These are phyloP conservation scores for Poecile montanus DNA, from an alignment of 2,797 vertebrate genomes.

Conservation along the genomic window DNA sequence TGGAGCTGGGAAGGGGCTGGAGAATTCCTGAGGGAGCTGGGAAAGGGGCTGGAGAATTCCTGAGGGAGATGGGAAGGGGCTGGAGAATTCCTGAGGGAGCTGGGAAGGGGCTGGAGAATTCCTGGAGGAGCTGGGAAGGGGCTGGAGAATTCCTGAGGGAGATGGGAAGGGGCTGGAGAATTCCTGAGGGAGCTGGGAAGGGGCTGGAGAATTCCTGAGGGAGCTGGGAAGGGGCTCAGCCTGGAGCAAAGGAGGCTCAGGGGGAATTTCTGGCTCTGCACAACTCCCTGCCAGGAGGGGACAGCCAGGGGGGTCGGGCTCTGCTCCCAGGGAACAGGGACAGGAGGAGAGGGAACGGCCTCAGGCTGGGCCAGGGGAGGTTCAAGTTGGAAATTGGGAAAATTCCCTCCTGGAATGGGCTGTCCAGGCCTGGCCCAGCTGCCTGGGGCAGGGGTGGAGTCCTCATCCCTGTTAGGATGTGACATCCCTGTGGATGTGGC, in stretches of 20 bases:
- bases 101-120: neutral
- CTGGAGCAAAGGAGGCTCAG: neutral
- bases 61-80: neutral
- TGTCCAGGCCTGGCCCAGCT: too few relatives aligned
- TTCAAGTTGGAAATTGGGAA: fast-evolving
- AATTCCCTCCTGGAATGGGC: neutral
- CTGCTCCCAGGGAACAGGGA: neutral
- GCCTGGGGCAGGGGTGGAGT: too few relatives aligned
- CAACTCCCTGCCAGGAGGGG: neutral
- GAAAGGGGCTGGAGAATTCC: neutral
- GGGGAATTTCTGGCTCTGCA: neutral
- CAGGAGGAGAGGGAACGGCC: neutral
- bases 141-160: neutral
- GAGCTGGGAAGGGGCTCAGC: neutral
- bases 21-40: neutral
- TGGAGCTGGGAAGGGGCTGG: neutral
- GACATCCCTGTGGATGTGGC: neutral
- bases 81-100: neutral
- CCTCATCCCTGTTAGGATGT: neutral
- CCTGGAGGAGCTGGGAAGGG: neutral
- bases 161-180: neutral
- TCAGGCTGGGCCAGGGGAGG: neutral
- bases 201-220: neutral
- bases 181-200: neutral
- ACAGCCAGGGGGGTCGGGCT: fast-evolving